A percentile compares a stretch with the other conserved stretches of the same genome.
These are phyloP conservation scores for Hylomyscus alleni DNA, from an alignment of 2,797 vertebrate genomes.

Conservation along the genomic window DNA sequence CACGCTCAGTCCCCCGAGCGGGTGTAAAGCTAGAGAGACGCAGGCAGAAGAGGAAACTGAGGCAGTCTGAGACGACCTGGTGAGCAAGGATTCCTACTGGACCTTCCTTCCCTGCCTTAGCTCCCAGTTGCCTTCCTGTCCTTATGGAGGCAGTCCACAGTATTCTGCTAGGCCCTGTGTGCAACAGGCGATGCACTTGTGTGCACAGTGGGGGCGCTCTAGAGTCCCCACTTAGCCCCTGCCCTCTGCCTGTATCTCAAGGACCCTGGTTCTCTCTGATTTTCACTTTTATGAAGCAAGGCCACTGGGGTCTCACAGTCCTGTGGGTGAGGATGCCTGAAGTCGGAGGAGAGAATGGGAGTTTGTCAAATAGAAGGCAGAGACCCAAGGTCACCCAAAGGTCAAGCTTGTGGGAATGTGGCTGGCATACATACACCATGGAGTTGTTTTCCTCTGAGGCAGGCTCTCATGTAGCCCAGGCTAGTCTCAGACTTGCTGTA, in stretches of 20 bases:
- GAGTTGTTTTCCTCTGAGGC: background rate
- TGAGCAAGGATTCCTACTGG: background rate
- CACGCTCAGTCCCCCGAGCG: background rate
- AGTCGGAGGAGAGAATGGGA: too few relatives aligned
- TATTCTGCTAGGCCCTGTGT: background rate
- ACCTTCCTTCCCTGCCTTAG: accelerated
- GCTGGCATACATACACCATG: background rate
- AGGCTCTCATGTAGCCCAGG: background rate
- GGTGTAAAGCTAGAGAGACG: background rate
- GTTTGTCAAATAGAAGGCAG: too few relatives aligned
- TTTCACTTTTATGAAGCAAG: background rate
- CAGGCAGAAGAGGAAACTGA: background rate
- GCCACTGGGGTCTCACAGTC: background rate
- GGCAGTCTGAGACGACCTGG: background rate
- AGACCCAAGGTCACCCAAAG: background rate
- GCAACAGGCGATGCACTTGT: too few relatives aligned
- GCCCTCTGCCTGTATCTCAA: background rate
- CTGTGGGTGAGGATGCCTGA: background rate
- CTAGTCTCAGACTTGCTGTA: background rate
- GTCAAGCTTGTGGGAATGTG: background rate
- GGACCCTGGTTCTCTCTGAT: background rate
- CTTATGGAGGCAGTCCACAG: background rate
- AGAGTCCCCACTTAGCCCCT: background rate
- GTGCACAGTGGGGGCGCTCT: background rate
- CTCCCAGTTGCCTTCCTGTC: background rate